Evolutionary conservation across 2,888 invertebrate species (phyloP).

Genomic region (Chrysina gloriosa): DNA sequence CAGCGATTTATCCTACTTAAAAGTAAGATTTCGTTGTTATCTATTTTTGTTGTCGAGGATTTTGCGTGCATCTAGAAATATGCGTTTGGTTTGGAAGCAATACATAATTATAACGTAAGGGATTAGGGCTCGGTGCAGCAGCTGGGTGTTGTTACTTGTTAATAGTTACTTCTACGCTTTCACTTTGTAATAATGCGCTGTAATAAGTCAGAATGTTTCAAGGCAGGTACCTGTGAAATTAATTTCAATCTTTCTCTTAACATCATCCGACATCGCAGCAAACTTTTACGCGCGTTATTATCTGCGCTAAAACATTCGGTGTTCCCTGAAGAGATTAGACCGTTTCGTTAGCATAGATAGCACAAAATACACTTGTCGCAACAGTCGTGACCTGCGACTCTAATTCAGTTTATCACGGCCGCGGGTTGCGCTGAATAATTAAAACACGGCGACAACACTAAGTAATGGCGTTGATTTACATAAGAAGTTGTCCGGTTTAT

Average conservation of each 20-base stretch:
- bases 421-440: constrained; percentile 57
- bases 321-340: constrained; percentile 59
- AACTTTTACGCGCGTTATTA: constrained; percentile 44
- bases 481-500: constrained; percentile 47
- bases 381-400: constrained; percentile 61
- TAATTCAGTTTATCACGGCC: constrained; percentile 60
- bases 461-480: constrained; percentile 53
- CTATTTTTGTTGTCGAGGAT: no score
- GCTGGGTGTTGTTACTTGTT: no score
- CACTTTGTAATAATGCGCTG: constrained; percentile 3
- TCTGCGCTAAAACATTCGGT: constrained; percentile 50
- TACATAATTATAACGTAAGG: no score
- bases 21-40: constrained; percentile 17
- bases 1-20: constrained; percentile 12
- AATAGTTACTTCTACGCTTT: neutral
- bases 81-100: no score
- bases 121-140: no score
- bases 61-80: no score
- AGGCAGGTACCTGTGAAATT: no score
- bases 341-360: constrained; percentile 62
- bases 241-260: constrained; percentile 44
- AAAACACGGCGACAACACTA: constrained; percentile 57
- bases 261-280: constrained; percentile 24
- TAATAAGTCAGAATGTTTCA: constrained; percentile 34
- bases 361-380: constrained; percentile 64